Conservation (phyloP, 2,888 invertebrate species). For the Agriopis leucophaearia region DNA sequence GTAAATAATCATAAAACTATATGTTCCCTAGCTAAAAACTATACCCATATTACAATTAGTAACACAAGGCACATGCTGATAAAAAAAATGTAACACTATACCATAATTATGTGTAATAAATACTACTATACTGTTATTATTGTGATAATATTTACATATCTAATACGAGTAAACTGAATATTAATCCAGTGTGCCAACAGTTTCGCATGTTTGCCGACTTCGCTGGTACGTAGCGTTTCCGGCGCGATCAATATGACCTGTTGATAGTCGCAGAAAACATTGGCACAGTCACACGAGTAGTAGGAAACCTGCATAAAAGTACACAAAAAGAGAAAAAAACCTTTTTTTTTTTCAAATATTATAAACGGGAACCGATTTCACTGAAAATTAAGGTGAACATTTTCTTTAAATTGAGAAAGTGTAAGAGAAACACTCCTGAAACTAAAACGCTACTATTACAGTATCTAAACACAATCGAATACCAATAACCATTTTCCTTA, state of each 20-base stretch:
- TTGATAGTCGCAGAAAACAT: slow-evolving; percentile 21
- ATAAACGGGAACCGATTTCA: too few relatives aligned
- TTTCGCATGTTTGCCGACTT: slow-evolving; percentile 17
- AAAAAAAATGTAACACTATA: too few relatives aligned
- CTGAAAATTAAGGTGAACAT: too few relatives aligned
- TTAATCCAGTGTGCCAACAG: slow-evolving; percentile 21
- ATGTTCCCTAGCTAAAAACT: too few relatives aligned
- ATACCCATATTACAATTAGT: too few relatives aligned
- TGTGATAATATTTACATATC: slow-evolving; percentile 4
- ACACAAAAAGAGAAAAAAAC: too few relatives aligned
- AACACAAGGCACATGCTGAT: too few relatives aligned
- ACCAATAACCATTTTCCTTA: too few relatives aligned
- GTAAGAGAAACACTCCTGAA: background rate
- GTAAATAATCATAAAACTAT: too few relatives aligned
- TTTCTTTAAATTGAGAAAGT: too few relatives aligned
- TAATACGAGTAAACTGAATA: slow-evolving; percentile 23
- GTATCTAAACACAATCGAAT: too few relatives aligned
- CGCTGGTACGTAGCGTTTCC: slow-evolving; percentile 16
- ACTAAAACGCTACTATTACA: background rate
- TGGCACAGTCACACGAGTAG: background rate
- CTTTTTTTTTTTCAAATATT: too few relatives aligned
- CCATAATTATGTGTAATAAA: background rate
- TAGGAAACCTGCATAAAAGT: background rate
- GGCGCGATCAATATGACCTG: slow-evolving; percentile 31
- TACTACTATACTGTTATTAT: slow-evolving; percentile 6